Conservation (phyloP, 2,113 vertebrate genomes). For the Megalops atlanticus region DNA sequence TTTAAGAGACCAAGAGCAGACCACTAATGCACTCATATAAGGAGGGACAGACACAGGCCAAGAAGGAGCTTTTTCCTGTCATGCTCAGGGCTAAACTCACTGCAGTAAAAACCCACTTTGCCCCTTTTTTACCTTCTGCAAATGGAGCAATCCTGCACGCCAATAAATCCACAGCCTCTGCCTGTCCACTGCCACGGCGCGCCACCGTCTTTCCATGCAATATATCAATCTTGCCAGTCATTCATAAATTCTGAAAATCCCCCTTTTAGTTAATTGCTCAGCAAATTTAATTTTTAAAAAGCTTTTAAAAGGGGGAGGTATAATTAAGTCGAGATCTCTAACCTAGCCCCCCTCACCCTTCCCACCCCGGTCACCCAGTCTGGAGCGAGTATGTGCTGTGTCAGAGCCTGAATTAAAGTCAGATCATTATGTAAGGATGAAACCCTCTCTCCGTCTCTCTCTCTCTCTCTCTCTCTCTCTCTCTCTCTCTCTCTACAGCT, state of each 20-base stretch:
- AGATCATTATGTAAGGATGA: conserved; percentile 53
- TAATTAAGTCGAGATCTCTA: conserved; percentile 50
- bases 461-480: not conserved
- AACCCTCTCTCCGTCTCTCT: not conserved
- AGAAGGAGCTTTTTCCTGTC: too few species aligned
- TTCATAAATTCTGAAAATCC: conserved; percentile 54
- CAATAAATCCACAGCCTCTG: conserved; percentile 43
- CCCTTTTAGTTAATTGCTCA: conserved; percentile 57
- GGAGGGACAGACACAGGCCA: not conserved
- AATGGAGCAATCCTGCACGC: conserved; percentile 26
- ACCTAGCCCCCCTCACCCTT: conserved; percentile 12
- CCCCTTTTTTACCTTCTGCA: conserved; percentile 30
- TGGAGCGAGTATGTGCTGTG: conserved; percentile 29
- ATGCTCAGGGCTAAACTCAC: not conserved
- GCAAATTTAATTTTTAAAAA: conserved; percentile 60
- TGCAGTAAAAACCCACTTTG: not conserved
- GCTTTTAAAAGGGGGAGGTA: conserved; percentile 48
- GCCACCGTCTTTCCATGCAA: conserved; percentile 32
- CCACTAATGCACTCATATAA: not conserved
- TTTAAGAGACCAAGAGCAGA: not conserved
- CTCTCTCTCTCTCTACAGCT: conserved; percentile 31
- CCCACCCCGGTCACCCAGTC: not conserved
- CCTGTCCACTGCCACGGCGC: conserved; percentile 30
- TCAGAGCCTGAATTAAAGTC: conserved; percentile 52
- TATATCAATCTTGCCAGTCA: conserved; percentile 52